phyloP scores from a whole-genome alignment of 2,888 invertebrate genomes.

The Metellina segmentata region DNA sequence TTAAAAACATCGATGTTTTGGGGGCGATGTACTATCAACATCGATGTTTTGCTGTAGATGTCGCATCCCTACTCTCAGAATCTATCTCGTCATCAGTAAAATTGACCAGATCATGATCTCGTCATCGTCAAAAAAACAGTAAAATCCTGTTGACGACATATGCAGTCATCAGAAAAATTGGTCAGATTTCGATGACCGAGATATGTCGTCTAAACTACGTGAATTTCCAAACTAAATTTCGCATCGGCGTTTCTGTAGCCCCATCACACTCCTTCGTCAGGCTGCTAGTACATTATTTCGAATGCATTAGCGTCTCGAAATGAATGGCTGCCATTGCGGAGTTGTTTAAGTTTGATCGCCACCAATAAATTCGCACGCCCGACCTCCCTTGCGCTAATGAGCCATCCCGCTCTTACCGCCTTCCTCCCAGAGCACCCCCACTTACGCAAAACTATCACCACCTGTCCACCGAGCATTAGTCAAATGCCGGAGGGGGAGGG shows the following conservation, averaged over 20 bases:
- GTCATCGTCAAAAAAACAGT: too few relatives aligned
- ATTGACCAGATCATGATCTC: too few relatives aligned
- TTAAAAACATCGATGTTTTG: too few relatives aligned
- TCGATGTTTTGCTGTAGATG: too few relatives aligned
- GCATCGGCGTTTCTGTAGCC: not conserved
- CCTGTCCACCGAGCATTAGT: not conserved
- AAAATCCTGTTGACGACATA: not conserved
- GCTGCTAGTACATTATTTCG: not conserved
- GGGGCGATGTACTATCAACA: too few relatives aligned
- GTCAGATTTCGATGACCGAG: not conserved
- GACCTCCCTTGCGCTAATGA: not conserved
- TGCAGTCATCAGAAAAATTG: not conserved
- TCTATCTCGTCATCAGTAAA: too few relatives aligned
- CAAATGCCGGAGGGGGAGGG: not conserved
- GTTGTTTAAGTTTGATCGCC: not conserved
- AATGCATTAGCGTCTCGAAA: not conserved
- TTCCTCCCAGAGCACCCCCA: not conserved
- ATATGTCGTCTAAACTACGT: not conserved
- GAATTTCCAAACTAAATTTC: not conserved
- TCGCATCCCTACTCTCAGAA: too few relatives aligned
- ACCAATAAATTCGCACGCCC: not conserved
- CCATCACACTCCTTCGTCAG: not conserved
- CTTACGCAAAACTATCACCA: not conserved
- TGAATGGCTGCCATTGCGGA: not conserved
- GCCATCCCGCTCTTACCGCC: not conserved